Evolutionary conservation across 2,113 vertebrate species (phyloP).

Genomic region (Coreoperca whiteheadi): DNA sequence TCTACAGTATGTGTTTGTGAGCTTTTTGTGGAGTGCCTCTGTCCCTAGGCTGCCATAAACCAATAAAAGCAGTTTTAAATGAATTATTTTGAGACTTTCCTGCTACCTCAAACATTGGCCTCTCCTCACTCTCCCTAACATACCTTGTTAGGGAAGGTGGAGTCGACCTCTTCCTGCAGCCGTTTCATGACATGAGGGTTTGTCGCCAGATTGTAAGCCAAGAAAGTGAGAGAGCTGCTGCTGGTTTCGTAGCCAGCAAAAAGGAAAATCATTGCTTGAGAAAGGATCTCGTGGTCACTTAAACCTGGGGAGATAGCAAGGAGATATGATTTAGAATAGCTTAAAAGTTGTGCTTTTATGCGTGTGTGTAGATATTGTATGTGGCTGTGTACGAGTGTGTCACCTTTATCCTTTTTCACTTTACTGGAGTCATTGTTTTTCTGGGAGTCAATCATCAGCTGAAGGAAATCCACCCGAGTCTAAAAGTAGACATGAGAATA

Average conservation of each 20-base stretch:
- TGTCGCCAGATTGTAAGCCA: conserved; percentile 84
- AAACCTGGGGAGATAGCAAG: conserved; percentile 77
- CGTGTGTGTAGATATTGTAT: not conserved
- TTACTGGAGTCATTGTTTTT: conserved; percentile 43
- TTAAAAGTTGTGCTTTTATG: not conserved
- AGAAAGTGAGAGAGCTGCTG: conserved; percentile 83
- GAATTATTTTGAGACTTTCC: not conserved
- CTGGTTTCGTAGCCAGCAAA: conserved; percentile 89
- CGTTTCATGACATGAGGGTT: conserved; percentile 83
- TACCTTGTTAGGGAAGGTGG: conserved; percentile 86
- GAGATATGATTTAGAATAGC: not conserved
- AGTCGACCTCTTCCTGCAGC: conserved; percentile 85
- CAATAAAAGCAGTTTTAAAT: not conserved
- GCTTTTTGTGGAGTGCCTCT: not conserved
- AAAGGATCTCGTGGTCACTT: conserved; percentile 87
- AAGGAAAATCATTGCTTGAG: conserved; percentile 87
- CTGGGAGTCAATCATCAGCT: conserved; percentile 87
- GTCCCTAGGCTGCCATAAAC: not conserved
- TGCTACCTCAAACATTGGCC: not conserved
- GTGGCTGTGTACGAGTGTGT: not conserved
- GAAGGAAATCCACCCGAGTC: conserved; percentile 87
- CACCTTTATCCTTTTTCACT: conserved; percentile 71
- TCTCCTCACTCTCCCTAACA: not conserved
- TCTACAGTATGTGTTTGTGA: not conserved
- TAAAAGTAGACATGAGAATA: conserved; percentile 50